phyloP scores from a whole-genome alignment of 2,113 vertebrate genomes.

The Pelobates fuscus region DNA sequence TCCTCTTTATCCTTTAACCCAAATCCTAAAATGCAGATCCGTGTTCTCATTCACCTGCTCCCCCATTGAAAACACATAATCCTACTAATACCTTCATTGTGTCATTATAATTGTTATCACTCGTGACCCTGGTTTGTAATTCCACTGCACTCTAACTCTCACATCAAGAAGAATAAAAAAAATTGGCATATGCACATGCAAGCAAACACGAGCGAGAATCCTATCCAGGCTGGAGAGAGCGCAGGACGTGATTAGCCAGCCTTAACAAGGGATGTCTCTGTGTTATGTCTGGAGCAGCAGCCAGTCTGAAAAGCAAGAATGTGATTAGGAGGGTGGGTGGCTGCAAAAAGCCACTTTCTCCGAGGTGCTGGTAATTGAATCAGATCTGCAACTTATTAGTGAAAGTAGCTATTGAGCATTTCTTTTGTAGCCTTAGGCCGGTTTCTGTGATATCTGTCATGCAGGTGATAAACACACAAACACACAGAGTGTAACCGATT shows the following conservation, averaged over 20 bases:
- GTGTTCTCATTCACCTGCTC: no score
- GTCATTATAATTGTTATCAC: no score
- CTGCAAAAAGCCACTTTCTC: conserved; percentile 27
- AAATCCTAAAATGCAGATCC: no score
- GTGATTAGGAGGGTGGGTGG: conserved; percentile 13
- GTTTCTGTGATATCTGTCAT: conserved; percentile 4
- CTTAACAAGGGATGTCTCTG: conserved; percentile 46
- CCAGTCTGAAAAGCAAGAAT: conserved; percentile 34
- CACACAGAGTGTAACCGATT: background rate
- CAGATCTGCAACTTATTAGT: conserved; percentile 32
- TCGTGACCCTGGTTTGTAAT: no score
- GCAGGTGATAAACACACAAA: background rate
- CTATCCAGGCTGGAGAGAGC: conserved; percentile 15
- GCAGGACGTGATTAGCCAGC: conserved; percentile 25
- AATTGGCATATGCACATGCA: background rate
- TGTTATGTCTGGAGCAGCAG: conserved; percentile 39
- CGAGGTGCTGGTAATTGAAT: conserved; percentile 20
- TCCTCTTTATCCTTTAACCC: no score
- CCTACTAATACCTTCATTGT: no score
- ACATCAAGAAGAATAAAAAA: no score
- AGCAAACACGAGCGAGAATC: background rate
- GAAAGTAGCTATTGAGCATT: conserved; percentile 25
- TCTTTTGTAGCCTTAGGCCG: background rate
- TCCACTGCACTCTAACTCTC: no score
- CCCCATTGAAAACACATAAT: no score